Evolutionary conservation across 2,113 vertebrate species (phyloP), one percentile per base, ranked within the genome.

Genomic region (Cyanistes caeruleus): DNA sequence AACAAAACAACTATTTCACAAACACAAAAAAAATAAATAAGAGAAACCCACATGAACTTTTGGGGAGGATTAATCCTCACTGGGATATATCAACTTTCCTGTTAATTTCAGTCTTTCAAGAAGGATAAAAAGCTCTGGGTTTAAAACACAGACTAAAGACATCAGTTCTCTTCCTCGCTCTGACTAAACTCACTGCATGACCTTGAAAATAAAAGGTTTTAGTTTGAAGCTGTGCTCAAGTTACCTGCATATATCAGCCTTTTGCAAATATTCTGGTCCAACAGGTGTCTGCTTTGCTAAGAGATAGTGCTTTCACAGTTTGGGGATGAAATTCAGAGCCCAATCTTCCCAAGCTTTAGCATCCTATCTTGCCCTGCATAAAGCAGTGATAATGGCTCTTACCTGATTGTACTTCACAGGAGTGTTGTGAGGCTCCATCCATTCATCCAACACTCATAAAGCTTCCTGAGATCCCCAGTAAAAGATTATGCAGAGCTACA

Each of bases 361-460:
- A 51, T 79, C 67, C 81, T 86, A 25, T 48, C 52, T 55, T 55
- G 13, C 46, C 35, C 87, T 63, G 59, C 60, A 64, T 21, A 30
- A 74, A 70, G 9, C 48, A 37, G 39, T 35, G 56, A 84, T 52
- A 67, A 83, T 49, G 82, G 46, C 64, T 84, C 59, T 33, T 30
- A 86, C 75, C 55, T 28, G 19, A 33, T 1, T 55, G 75, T 85
- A 74, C 30, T 83, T 77, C 91, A 62, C 46, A 65, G 62, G 73
- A 15, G 3, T 55, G 62, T 55, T 85, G 56, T 0, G 0, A 86
- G 78, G 75, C 56, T 93, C 80, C 82, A 27, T 46, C 67, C 64
- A 8, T 39, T 74, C 92, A 88, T 86, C 25, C 79, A 90, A 63
- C 60, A 94, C 94, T 75, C 83, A 93, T 93, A 77, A 93, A 76